A percentile compares a stretch with the other conserved stretches of the same genome.
Conservation (phyloP, 2,888 invertebrate species). For the Cyrtodaria siliqua region DNA sequence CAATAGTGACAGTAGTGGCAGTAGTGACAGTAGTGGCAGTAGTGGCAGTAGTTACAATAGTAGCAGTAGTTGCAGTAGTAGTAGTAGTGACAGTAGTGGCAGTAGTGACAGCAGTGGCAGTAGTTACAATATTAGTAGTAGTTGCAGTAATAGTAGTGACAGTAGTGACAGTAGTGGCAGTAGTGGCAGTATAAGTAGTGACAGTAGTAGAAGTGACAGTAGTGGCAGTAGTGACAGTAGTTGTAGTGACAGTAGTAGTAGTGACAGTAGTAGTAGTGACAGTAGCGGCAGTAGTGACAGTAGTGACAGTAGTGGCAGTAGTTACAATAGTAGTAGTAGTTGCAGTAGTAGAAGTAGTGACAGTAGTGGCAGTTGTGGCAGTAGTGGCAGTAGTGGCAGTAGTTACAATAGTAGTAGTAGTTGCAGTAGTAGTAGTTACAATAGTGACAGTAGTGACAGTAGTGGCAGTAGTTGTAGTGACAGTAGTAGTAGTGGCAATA, state of each 20-base stretch:
- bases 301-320: slow-evolving; percentile 18
- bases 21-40: slow-evolving; percentile 16
- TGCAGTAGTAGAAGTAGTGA: slow-evolving; percentile 25
- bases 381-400: slow-evolving; percentile 21
- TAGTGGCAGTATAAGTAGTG: neutral
- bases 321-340: too few species aligned
- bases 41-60: slow-evolving; percentile 26
- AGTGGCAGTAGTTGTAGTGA: slow-evolving; percentile 9
- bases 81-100: slow-evolving; percentile 15
- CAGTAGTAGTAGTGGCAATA: slow-evolving; percentile 21
- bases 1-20: slow-evolving; percentile 14
- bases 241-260: neutral
- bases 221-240: neutral
- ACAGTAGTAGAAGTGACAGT: neutral
- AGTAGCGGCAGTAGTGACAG: slow-evolving; percentile 30
- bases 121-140: slow-evolving; percentile 1
- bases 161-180: slow-evolving; percentile 3
- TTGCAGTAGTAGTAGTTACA: neutral
- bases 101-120: slow-evolving; percentile 1
- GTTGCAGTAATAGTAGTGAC: neutral
- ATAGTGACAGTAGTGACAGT: too few species aligned
- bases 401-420: slow-evolving; percentile 8
- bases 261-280: neutral
- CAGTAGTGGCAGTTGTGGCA: slow-evolving; percentile 24
- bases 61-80: slow-evolving; percentile 28